Evolutionary conservation across 2,888 invertebrate species (phyloP).

Genomic region (Steromphala cineraria): DNA sequence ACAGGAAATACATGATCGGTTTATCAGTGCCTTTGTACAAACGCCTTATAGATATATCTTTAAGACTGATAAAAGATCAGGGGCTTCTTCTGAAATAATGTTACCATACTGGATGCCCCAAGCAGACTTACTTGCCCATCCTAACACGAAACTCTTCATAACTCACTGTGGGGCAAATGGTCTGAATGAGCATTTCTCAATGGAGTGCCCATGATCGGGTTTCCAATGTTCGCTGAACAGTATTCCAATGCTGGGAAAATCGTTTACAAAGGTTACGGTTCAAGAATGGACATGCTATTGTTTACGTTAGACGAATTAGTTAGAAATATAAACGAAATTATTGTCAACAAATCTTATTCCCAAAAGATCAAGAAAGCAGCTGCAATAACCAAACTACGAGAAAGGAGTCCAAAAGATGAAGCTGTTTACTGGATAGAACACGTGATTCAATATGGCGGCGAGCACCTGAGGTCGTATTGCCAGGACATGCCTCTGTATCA

Average conservation of each 20-base stretch:
- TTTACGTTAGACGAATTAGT: conserved; percentile 36
- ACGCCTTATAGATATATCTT: conserved; percentile 35
- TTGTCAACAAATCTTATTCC: conserved; percentile 34
- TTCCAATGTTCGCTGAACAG: conserved; percentile 52
- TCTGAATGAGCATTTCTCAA: conserved; percentile 56
- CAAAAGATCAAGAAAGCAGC: conserved; percentile 40
- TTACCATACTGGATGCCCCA: conserved; percentile 52
- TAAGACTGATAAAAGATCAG: conserved; percentile 14
- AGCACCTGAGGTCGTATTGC: conserved; percentile 47
- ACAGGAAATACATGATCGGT: conserved; percentile 2
- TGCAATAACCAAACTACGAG: conserved; percentile 31
- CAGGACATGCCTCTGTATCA: conserved; percentile 52
- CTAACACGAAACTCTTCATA: conserved; percentile 48
- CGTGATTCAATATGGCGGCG: conserved; percentile 55
- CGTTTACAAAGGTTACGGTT: conserved; percentile 43
- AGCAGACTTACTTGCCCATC: conserved; percentile 52
- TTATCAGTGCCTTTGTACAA: conserved; percentile 40
- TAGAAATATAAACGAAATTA: conserved; percentile 33
- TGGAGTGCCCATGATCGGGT: conserved; percentile 54
- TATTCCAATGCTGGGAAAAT: conserved; percentile 43
- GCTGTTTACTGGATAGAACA: conserved; percentile 60
- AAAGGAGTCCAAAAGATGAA: conserved; percentile 41
- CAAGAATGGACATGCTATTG: conserved; percentile 32
- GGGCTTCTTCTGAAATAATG: conserved; percentile 29
- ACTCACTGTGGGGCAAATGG: conserved; percentile 59